Percentiles rank a stretch among this genome's conserved stretches.
phyloP scores from a whole-genome alignment of 2,888 invertebrate species.

The Drepanosiphum platanoidis region DNA sequence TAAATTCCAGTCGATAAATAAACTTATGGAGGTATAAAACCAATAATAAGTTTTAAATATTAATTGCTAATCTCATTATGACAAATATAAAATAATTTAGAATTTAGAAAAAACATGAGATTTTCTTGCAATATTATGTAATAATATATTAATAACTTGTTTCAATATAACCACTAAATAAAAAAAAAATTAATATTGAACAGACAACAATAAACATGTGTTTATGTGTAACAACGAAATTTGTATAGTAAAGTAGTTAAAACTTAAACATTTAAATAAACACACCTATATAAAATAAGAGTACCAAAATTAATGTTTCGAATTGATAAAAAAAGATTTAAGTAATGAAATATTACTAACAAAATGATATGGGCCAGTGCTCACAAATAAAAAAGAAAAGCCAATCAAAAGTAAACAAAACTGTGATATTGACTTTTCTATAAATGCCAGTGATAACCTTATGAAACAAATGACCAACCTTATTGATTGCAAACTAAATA shows the following conservation, averaged over 20 bases:
- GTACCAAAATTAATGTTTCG: conserved; percentile 9
- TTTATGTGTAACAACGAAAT: conserved; percentile 15
- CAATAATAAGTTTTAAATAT: conserved; percentile 26
- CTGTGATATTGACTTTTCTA: conserved; percentile 11
- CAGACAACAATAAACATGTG: conserved; percentile 37
- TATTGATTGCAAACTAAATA: conserved; percentile 26
- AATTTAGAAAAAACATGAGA: conserved; percentile 45
- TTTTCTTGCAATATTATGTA: conserved; percentile 19
- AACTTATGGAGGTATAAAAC: background rate
- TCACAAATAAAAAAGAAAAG: conserved; percentile 12
- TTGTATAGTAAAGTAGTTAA: conserved; percentile 48
- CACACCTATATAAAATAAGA: conserved; percentile 19
- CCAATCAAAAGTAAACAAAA: background rate
- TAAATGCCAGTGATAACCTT: conserved; percentile 15
- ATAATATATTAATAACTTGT: background rate
- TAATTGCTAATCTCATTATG: conserved; percentile 20
- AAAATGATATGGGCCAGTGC: conserved; percentile 3
- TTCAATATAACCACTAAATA: background rate
- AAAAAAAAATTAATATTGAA: conserved; percentile 19
- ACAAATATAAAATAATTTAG: conserved; percentile 23
- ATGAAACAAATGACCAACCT: conserved; percentile 1
- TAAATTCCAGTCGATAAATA: conserved; percentile 1
- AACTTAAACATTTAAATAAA: conserved; percentile 45
- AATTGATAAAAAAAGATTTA: conserved; percentile 3
- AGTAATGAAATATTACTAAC: background rate